Percentiles rank a stretch among this genome's conserved stretches.
These are phyloP conservation scores for Tiliqua scincoides DNA, from an alignment of 2,113 vertebrate species.

Conservation along the genomic window DNA sequence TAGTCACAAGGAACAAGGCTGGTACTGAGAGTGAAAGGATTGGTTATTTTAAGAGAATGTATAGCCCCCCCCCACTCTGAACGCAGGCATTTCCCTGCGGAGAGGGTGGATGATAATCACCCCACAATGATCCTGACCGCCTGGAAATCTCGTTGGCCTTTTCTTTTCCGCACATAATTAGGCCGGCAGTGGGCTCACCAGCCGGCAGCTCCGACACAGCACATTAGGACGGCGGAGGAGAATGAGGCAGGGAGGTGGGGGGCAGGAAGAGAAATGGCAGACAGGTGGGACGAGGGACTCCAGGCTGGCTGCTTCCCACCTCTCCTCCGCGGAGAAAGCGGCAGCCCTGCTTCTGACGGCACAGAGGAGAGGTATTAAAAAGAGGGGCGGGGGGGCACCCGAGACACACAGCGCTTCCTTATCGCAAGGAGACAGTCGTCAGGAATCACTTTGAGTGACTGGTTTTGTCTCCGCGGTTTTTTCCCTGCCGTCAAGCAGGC, in stretches of 20 bases:
- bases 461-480: conserved; percentile 89
- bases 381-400: conserved; percentile 53
- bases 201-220: neutral
- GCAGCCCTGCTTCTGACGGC: conserved; percentile 82
- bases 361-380: conserved; percentile 81
- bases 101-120: conserved; percentile 19
- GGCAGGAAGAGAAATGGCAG: conserved; percentile 7
- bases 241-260: accelerated
- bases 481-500: conserved; percentile 89
- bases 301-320: conserved; percentile 62
- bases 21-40: conserved; percentile 17
- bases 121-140: neutral
- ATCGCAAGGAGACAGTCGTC: conserved; percentile 99
- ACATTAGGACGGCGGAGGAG: neutral
- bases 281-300: conserved; percentile 50
- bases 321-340: conserved; percentile 80
- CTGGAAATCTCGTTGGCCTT: neutral
- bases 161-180: neutral
- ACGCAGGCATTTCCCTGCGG: conserved; percentile 42
- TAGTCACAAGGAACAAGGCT: neutral
- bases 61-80: neutral
- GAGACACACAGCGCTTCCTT: conserved; percentile 84
- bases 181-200: neutral
- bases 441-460: conserved; percentile 97
- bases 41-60: conserved; percentile 12